A percentile compares a stretch with the other conserved stretches of the same genome.
phyloP scores from a whole-genome alignment of 2,113 vertebrate genomes.

The Siphamia tubifer region DNA sequence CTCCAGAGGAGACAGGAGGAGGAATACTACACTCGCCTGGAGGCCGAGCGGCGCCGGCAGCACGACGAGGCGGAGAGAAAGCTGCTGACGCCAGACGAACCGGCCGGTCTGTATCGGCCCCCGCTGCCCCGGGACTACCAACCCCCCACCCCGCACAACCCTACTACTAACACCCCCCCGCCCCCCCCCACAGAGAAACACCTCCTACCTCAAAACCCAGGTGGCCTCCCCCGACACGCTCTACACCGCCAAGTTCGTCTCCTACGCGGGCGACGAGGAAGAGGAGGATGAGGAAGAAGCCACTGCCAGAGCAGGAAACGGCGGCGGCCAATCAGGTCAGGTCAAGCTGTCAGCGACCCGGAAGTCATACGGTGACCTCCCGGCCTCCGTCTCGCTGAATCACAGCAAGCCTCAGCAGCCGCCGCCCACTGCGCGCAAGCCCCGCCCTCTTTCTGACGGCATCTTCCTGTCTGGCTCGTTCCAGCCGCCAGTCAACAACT shows the following conservation, averaged over 20 bases:
- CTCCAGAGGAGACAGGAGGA: constrained; percentile 98
- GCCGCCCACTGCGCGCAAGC: constrained; percentile 85
- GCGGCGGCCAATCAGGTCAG: constrained; percentile 90
- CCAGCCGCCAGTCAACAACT: constrained; percentile 88
- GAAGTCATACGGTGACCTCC: constrained; percentile 91
- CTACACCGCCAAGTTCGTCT: constrained; percentile 98
- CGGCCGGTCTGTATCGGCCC: constrained; percentile 94
- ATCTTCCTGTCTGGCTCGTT: constrained; percentile 94
- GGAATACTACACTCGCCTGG: constrained; percentile 96
- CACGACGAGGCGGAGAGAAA: constrained; percentile 93
- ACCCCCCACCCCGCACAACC: constrained; percentile 82
- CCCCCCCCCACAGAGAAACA: constrained; percentile 96
- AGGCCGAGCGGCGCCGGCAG: constrained; percentile 94
- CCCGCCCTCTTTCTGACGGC: constrained; percentile 91
- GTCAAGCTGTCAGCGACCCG: constrained; percentile 88
- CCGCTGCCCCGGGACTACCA: constrained; percentile 95
- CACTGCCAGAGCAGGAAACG: constrained; percentile 46
- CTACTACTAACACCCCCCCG: constrained; percentile 86
- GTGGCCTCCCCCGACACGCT: constrained; percentile 95
- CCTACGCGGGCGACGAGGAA: constrained; percentile 88
- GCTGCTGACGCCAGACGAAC: constrained; percentile 93
- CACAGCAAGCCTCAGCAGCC: constrained; percentile 67
- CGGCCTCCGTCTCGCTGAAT: constrained; percentile 82
- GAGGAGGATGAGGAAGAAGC: constrained; percentile 82
- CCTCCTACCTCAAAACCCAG: constrained; percentile 99